Conservation (phyloP, 1,140 invertebrate species). For the Schlechtendalia chinensis region DNA sequence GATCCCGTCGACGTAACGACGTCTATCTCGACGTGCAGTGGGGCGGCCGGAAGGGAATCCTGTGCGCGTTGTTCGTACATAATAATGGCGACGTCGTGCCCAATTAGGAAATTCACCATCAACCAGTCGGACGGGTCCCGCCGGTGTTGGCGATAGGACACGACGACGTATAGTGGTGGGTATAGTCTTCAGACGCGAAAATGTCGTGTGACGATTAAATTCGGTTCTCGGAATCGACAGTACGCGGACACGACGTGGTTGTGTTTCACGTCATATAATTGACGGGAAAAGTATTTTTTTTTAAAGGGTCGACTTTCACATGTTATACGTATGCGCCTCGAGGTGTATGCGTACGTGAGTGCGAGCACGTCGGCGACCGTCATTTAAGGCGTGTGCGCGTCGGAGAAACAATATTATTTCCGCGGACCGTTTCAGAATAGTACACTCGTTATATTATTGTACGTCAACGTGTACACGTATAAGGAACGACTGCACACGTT, state of each 20-base stretch:
- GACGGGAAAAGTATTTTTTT: conserved; percentile 12
- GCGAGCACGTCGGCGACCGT: not conserved
- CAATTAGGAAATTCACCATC: conserved; percentile 35
- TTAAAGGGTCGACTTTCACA: conserved; percentile 24
- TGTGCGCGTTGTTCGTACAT: not conserved
- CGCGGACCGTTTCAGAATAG: not conserved
- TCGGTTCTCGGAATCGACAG: conserved; percentile 9
- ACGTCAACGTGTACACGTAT: no score
- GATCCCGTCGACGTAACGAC: not conserved
- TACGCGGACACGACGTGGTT: not conserved
- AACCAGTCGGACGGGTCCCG: conserved; percentile 38
- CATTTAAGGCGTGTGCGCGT: not conserved
- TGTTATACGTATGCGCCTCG: conserved; percentile 1
- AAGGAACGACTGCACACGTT: no score
- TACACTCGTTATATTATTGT: no score
- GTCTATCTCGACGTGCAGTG: not conserved
- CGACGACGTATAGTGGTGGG: not conserved
- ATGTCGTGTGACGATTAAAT: conserved; percentile 1
- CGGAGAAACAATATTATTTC: not conserved
- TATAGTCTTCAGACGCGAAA: conserved; percentile 10
- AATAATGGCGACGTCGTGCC: not conserved
- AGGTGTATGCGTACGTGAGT: not conserved
- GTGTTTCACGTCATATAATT: not conserved
- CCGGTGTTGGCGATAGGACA: not conserved
- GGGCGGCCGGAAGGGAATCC: not conserved